Conservation (phyloP, 2,797 vertebrate species). For the Antrozous pallidus region DNA sequence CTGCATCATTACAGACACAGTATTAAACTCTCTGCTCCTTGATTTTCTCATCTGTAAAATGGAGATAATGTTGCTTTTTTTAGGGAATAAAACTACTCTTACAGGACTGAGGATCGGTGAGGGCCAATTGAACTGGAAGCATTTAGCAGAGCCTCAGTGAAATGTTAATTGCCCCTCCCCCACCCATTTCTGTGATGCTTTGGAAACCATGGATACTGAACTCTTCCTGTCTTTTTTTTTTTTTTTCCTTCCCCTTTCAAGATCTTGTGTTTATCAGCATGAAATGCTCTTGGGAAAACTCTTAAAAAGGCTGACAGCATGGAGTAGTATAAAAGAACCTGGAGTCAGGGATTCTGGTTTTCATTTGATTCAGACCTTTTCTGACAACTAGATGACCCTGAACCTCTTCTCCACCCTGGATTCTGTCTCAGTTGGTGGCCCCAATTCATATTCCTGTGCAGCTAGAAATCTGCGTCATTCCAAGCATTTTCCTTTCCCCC, state of each 20-base stretch:
- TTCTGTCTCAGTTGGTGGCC: not conserved
- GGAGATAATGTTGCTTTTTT: not conserved
- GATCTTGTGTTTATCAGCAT: not conserved
- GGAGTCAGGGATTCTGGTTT: not conserved
- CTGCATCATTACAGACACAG: not conserved
- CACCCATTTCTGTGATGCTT: slow-evolving; percentile 1
- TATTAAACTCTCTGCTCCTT: not conserved
- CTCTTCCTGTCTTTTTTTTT: not conserved
- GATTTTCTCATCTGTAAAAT: slow-evolving; percentile 29
- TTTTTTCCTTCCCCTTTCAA: not conserved
- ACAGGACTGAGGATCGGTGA: not conserved
- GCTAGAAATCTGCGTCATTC: slow-evolving; percentile 67
- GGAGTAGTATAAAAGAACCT: not conserved
- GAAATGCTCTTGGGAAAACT: slow-evolving; percentile 24
- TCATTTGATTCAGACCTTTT: slow-evolving; percentile 2
- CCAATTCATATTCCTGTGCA: not conserved
- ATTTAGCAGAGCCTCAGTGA: not conserved
- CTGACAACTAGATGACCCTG: not conserved
- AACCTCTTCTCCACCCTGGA: not conserved
- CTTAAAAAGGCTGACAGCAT: not conserved
- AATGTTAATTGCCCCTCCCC: not conserved
- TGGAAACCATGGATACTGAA: slow-evolving; percentile 18
- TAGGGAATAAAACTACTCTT: not conserved
- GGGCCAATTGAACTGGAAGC: not conserved
- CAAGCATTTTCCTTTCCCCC: not conserved